Evolutionary conservation across 2,888 invertebrate species (phyloP).

Genomic region (Ophion slaviceki): DNA sequence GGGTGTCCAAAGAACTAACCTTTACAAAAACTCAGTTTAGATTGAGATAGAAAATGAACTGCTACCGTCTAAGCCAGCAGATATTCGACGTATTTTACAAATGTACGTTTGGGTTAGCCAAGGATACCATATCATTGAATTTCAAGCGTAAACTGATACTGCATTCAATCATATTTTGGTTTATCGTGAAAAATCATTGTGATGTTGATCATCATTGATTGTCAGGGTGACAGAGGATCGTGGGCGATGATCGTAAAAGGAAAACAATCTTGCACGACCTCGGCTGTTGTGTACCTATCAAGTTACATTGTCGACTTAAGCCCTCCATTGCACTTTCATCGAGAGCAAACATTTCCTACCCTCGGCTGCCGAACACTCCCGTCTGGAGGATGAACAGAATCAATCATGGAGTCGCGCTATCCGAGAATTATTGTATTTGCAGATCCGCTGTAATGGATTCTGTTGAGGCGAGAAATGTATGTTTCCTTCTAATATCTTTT

Average conservation of each 20-base stretch:
- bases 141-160: not conserved
- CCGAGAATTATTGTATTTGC: conserved; percentile 63
- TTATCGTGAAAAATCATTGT: not conserved
- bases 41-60: too few relatives aligned
- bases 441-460: not conserved
- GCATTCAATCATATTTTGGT: not conserved
- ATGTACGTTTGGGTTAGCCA: not conserved
- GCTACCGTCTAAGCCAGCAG: not conserved
- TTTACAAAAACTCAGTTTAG: too few relatives aligned
- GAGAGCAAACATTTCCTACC: conserved; percentile 68
- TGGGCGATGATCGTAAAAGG: conserved; percentile 20
- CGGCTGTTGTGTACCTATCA: conserved; percentile 61
- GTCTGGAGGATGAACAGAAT: conserved; percentile 58
- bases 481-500: not conserved
- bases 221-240: conserved; percentile 4
- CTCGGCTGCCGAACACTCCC: conserved; percentile 39
- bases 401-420: conserved; percentile 65
- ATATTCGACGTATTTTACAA: not conserved
- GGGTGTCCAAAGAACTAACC: too few relatives aligned
- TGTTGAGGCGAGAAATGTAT: not conserved
- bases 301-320: conserved; percentile 67
- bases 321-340: conserved; percentile 64
- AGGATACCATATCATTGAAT: not conserved
- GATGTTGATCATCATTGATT: conserved; percentile 6
- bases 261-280: conserved; percentile 22